Base-by-base conservation (phyloP, 2,888 invertebrate genomes). In the Acanthosepion pharaonis region DNA sequence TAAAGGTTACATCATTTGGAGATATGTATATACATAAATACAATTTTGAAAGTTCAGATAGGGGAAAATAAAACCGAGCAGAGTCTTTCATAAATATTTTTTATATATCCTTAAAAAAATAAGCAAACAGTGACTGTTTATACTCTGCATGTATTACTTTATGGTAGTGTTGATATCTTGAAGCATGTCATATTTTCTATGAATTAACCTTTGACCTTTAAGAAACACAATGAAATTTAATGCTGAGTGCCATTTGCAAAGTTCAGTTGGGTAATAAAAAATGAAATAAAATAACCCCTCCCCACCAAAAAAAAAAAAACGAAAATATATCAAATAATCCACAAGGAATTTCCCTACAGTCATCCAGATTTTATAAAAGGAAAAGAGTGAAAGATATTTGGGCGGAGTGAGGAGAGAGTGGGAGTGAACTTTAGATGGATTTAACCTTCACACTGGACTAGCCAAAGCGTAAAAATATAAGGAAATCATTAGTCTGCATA, bases 381-480 rank as follows among this genome's bases (percentile, higher is more conserved):
- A 11, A 78, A 78, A 78, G 23, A 78, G 78, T 78, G 78, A 15
- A 33, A 78, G 78, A 78, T 78, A n/a, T 9, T 78, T 78, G n/a
- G n/a, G 78, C 11, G n/a, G 78, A 78, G 33, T n/a, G 33, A 59
- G 59, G 23, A 59, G 23, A 23, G 23, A 20, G 3, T 42, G 42
- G n/a, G 78, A 11, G 78, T 33, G 18, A n/a, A 11, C n/a, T 78
- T 59, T 59, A 23, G 59, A 59, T 23, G 20, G 23, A n/a, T 78
- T 78, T 78, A 33, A 78, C n/a, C n/a, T 78, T 78, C 78, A 78
- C n/a, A n/a, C n/a, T 78, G n/a, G 78, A 78, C 78, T n/a, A 78
- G 11, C n/a, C 5, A 78, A 78, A 78, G 4, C 11, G 15, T 78
- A 33, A n/a, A 11, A 78, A 11, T n/a, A 78, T 78, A 33, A 33